Evolutionary conservation across 2,888 invertebrate species (phyloP), one percentile per base, ranked within the genome.

Genomic region (Apotomis capreana): DNA sequence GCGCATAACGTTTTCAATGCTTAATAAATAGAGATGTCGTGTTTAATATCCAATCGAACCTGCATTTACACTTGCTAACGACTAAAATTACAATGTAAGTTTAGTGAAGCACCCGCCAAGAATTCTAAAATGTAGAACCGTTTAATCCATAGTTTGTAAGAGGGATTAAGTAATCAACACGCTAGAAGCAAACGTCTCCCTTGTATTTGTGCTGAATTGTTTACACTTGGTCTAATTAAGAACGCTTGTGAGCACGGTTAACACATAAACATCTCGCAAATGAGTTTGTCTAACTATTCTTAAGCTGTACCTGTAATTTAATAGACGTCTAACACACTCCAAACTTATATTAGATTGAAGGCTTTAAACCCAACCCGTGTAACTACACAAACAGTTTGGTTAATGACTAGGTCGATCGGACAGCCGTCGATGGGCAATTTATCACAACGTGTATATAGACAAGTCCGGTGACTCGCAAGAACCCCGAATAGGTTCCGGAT

Each of bases 351-450:
- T 83, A 80, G 85, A 87, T 84, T 86, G 82, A 83, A 81, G 75
- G 74, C 77, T 84, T 84, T 85, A 81, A 82, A 76, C 74, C 80
- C 80, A 74, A 83, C 86, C 87, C 87, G 78, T 83, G 83, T 87
- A 81, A 82, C 87, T 85, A 85, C 83, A 87, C 86, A 87, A 89
- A 89, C 87, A 84, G 81, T 84, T 81, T 84, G 81, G 85, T 85
- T 88, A 87, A 88, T 87, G 87, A 85, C 83, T 81, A 75, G 78
- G 78, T 83, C 83, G 74, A 82, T 84, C 78, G 77, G 76, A 78
- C 76, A 76, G 69, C 72, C 75, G 75, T 75, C 80, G 80, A 78
- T 75, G 74, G 78, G 84, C 81, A 81, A 90, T 90, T 88, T 86
- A 89, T 90, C 87, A 89, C 84, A 83, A 83, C 85, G 81, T 79